Conservation (phyloP, 2,888 invertebrate species). For the Stenodera caucasica region DNA sequence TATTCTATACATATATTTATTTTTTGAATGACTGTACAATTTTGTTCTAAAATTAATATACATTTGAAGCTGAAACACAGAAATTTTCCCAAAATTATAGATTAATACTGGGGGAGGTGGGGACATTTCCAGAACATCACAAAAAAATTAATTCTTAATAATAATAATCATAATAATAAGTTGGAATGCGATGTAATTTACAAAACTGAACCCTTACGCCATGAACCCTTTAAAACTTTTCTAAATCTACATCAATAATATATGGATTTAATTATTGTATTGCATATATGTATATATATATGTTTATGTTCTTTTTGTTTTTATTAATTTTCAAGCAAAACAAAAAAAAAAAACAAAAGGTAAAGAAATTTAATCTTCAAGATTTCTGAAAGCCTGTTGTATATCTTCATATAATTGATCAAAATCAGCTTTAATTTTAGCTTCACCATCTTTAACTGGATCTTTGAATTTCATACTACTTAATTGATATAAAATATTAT, state of each 20-base stretch:
- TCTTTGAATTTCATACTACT: slow-evolving; percentile 99
- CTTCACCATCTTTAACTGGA: slow-evolving; percentile 97
- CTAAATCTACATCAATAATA: too few relatives aligned
- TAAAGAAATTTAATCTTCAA: slow-evolving; percentile 80
- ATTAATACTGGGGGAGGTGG: too few relatives aligned
- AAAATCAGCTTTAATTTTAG: slow-evolving; percentile 95
- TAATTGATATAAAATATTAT: slow-evolving; percentile 92
- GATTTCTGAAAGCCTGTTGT: slow-evolving; percentile 95
- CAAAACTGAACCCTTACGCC: not conserved
- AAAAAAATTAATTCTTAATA: too few relatives aligned
- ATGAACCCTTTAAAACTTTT: not conserved
- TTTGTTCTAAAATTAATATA: too few relatives aligned
- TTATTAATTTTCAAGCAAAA: too few relatives aligned
- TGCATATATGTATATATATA: not conserved
- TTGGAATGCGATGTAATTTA: not conserved
- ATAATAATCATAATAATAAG: too few relatives aligned
- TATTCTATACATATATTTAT: not conserved
- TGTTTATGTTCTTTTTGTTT: not conserved
- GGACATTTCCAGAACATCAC: too few relatives aligned
- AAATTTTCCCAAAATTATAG: too few relatives aligned
- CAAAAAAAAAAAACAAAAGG: too few relatives aligned
- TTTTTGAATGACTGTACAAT: not conserved
- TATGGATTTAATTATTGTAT: too few relatives aligned
- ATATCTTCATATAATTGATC: slow-evolving; percentile 97
- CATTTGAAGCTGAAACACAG: too few relatives aligned